Base-by-base conservation (phyloP, 2,797 vertebrate genomes). In the Numenius phaeopus region DNA sequence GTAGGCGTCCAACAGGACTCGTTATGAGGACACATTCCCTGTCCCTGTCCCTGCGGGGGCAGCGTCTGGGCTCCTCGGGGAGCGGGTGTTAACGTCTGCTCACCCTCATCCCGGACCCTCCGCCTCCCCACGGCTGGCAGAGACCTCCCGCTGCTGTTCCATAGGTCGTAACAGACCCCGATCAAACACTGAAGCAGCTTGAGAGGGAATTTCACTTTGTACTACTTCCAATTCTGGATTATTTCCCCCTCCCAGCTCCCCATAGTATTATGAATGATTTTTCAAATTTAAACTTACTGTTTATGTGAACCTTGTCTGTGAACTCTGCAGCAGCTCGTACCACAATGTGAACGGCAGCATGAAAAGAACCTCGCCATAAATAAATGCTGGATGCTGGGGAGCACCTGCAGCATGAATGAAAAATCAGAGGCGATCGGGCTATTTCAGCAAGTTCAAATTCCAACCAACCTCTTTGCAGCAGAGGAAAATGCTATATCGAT, bases 81-180 rank as follows among this genome's bases (percentile, higher is more conserved):
- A 47, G 70, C 15, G 0, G 7, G n/a, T 2, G 39, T 7, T 8
- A 19, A 3, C 0, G 2, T 0, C 2, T 5, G n/a, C 59, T 47
- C 40, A 2, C 67, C 49, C 27, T 3, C 5, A 1, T 18, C 0
- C 21, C 5, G 2, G 4, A 23, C 47, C 79, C 30, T 16, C 21
- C 15, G 3, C 39, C 70, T 21, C 5, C 1, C 27, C 21, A 1
- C 0, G 4, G 11, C 57, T 3, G 8, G 29, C 54, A 30, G 9
- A 34, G 59, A 6, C 20, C 7, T n/a, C 8, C 75, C 30, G 54
- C 75, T 30, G 54, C 39, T 19, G 27, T 22, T 19, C 67, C 17
- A 26, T 3, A 1, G 18, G 24, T 3, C 61, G n/a, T 18, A 5
- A 32, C 22, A 3, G 66, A 12, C 24, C n/a, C 44, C 65, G 4